Base-by-base conservation (phyloP, 2,113 vertebrate species). In the Sorex fumeus region DNA sequence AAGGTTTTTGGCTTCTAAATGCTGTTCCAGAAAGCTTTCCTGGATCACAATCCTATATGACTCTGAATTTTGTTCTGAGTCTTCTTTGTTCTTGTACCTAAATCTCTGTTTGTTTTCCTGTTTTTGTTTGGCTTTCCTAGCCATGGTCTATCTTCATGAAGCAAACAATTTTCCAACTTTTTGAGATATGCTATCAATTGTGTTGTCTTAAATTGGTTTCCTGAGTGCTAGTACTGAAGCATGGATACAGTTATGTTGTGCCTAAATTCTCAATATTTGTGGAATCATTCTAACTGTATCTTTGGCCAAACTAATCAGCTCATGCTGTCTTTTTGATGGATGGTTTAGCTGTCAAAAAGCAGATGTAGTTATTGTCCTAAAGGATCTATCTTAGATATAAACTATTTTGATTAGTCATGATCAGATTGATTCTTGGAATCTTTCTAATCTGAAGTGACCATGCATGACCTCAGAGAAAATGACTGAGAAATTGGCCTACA, bases 301-400 rank as follows among this genome's bases (percentile, higher is more conserved):
- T 60, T 88, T 75, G 21, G 6, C 64, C 72, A 72, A 88, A 78
- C 43, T 75, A 81, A 81, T 83, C 69, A 94, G 4, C 3, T 77
- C 16, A 3, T 4, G 69, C 7, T 84, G 43, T 66, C 5, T 30
- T 79, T 78, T 71, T 76, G 27, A 47, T 83, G 40, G 36, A 60
- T 28, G 13, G 0, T 15, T 9, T 1, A 2, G 7, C 21, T 84
- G 60, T 83, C 60, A 84, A 91, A 91, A 84, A 12, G 8, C 6
- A 85, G 79, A 75, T 53, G n/a, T 36, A 40, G 27, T 76, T 19
- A 78, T 84, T 88, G 45, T 76, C 25, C 13, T 64, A 60, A 40
- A 72, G 62, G 71, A 84, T 36, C 8, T 79, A 1, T 34, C 60
- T 70, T 50, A 71, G 3, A 25, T 60, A 75, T 40, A 28, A 85